Percentiles rank a stretch among this genome's conserved stretches.
These are phyloP conservation scores for Pocillopora grandis DNA, from an alignment of 92 coral and sea anemone genomes.

Conservation along the genomic window DNA sequence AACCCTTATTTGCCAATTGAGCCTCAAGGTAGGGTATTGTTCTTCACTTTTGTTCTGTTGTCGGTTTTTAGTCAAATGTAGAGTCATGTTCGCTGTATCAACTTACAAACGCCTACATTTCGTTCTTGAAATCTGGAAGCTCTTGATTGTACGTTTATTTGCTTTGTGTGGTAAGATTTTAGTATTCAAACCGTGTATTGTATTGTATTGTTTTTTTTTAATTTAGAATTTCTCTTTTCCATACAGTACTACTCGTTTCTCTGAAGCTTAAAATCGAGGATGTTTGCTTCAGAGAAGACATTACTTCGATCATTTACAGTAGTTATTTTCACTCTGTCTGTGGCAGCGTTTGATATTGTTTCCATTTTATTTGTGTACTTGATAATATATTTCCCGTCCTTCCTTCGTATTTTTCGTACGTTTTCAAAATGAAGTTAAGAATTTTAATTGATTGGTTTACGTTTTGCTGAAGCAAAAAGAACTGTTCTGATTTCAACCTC, in stretches of 20 bases:
- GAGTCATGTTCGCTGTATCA: not conserved
- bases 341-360: slow-evolving; percentile 36
- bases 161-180: not conserved
- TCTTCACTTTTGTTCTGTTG: not conserved
- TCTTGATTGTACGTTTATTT: slow-evolving; percentile 24
- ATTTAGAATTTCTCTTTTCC: not conserved
- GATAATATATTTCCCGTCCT: slow-evolving; percentile 17
- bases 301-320: not conserved
- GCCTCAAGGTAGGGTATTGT: slow-evolving; percentile 27
- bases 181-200: not conserved
- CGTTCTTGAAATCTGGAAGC: slow-evolving; percentile 34
- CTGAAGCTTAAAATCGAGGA: not conserved
- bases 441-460: not conserved
- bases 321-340: slow-evolving; percentile 15
- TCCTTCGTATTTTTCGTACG: not conserved
- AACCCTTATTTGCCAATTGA: slow-evolving; percentile 36
- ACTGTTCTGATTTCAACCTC: not conserved
- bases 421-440: not conserved
- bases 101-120: slow-evolving; percentile 8
- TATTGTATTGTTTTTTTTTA: not conserved
- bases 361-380: slow-evolving; percentile 25
- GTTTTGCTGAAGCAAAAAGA: not conserved
- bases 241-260: not conserved
- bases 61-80: not conserved
- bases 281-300: not conserved